Conservation (phyloP, 2,797 vertebrate genomes). For the Gephyroberyx darwinii region DNA sequence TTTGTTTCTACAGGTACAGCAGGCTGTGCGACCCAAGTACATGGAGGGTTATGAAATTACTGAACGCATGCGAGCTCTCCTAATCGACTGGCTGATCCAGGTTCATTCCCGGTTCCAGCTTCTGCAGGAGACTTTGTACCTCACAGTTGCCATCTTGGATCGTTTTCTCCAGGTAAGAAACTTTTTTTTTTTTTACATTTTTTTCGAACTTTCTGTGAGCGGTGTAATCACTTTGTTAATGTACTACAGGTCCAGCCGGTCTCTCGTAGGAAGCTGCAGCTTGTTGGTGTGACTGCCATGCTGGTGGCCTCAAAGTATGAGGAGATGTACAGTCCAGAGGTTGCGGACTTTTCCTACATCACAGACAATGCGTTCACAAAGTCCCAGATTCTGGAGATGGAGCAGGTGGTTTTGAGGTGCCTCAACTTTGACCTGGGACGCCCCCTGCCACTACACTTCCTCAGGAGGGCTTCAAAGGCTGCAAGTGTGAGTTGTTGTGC, state of each 20-base stretch:
- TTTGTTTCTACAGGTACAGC: slow-evolving; percentile 80
- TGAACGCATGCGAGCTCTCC: slow-evolving; percentile 88
- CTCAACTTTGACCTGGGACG: slow-evolving; percentile 91
- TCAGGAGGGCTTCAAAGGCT: slow-evolving; percentile 93
- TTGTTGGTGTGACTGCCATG: slow-evolving; percentile 91
- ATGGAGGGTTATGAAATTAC: slow-evolving; percentile 88
- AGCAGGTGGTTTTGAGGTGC: slow-evolving; percentile 83
- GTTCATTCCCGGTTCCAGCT: slow-evolving; percentile 93
- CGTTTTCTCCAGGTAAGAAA: slow-evolving; percentile 90
- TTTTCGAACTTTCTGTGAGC: background rate
- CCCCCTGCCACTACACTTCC: slow-evolving; percentile 92
- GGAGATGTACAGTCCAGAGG: slow-evolving; percentile 88
- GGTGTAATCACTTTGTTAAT: background rate
- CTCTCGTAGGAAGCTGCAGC: slow-evolving; percentile 89
- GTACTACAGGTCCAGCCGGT: slow-evolving; percentile 85
- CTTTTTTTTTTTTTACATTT: rapidly evolving
- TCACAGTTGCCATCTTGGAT: slow-evolving; percentile 91
- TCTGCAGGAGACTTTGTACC: slow-evolving; percentile 94
- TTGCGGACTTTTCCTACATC: slow-evolving; percentile 93
- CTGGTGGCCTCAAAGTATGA: slow-evolving; percentile 94
- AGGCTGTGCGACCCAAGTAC: slow-evolving; percentile 82
- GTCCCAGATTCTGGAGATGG: slow-evolving; percentile 91
- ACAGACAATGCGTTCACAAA: slow-evolving; percentile 90
- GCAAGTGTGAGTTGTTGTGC: slow-evolving; percentile 81
- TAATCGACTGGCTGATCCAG: slow-evolving; percentile 96